Base-by-base conservation (phyloP, 2,113 vertebrate species). In the Poeciliopsis occidentalis region DNA sequence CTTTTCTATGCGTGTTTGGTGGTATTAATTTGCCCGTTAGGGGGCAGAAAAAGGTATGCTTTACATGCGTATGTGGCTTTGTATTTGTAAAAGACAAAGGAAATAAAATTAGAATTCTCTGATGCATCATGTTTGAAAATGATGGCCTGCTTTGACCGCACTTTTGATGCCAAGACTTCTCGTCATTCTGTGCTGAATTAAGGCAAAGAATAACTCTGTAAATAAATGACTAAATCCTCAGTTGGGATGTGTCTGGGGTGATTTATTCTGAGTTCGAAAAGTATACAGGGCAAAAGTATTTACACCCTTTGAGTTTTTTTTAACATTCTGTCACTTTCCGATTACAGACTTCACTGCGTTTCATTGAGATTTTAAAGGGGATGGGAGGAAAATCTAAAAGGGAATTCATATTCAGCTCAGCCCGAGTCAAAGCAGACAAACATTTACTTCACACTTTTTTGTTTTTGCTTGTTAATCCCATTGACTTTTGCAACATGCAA, bases 151-250 rank as follows among this genome's bases (percentile, higher is more conserved):
- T 89, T 85, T 68, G 67, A 73, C 74, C 84, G 83, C 81, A 78
- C 80, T 87, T 85, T 74, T 47, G 8, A 66, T 75, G 70, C 80
- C 73, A 84, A 75, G 81, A 77, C 67, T 79, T 83, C 78, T 78
- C 89, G 70, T 77, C 71, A 75, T 76, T 73, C 76, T 67, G 39
- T 79, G 83, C 76, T 63, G 75, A 75, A 80, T 71, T 78, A 76
- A 88, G 61, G 78, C 79, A 76, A 81, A 79, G 60, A 60, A 68
- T 87, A 88, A 91, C 84, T 82, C 90, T 95, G 92, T 95, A 94
- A 95, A 95, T 95, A 95, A 95, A 92, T 69, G 4, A 84, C 76
- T 74, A 90, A 92, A 92, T 65, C 34, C 63, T 85, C 39, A 73
- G 66, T 34, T 54, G 0, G 1, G 41, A 29, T 31, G 67, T 70